These are phyloP conservation scores for Microplitis deprimator DNA, from an alignment of 2,888 invertebrate genomes.

Conservation along the genomic window DNA sequence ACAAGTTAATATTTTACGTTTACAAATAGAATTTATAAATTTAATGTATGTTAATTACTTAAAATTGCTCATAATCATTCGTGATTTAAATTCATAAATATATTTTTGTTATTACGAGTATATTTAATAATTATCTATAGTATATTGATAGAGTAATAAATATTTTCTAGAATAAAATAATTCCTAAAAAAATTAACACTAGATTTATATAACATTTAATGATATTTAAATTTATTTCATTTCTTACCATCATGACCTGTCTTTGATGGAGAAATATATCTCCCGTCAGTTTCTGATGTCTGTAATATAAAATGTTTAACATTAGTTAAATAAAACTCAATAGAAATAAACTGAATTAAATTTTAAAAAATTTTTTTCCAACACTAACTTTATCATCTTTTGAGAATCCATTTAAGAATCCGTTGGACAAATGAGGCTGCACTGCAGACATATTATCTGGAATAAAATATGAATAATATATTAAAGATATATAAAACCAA, in stretches of 20 bases:
- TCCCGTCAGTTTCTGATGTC: slow-evolving; percentile 47
- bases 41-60: background rate
- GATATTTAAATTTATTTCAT: slow-evolving; percentile 8
- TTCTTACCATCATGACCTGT: slow-evolving; percentile 63
- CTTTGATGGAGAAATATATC: slow-evolving; percentile 55
- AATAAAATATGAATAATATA: slow-evolving; percentile 44
- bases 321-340: slow-evolving; percentile 9
- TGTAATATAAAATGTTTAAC: slow-evolving; percentile 37
- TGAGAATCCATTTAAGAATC: slow-evolving; percentile 57
- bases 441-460: slow-evolving; percentile 63
- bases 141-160: too few species aligned
- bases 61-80: background rate
- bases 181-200: too few species aligned
- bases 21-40: background rate
- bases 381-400: slow-evolving; percentile 59
- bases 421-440: slow-evolving; percentile 59
- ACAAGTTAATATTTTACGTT: slow-evolving; percentile 5
- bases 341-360: background rate
- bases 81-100: background rate
- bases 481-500: slow-evolving; percentile 20
- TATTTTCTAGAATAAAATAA: too few species aligned
- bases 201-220: too few species aligned
- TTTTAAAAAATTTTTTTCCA: slow-evolving; percentile 9
- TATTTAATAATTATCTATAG: background rate
- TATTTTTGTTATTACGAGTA: background rate